phyloP scores from a whole-genome alignment of 2,888 invertebrate species.

The Ochropleura leucogaster region DNA sequence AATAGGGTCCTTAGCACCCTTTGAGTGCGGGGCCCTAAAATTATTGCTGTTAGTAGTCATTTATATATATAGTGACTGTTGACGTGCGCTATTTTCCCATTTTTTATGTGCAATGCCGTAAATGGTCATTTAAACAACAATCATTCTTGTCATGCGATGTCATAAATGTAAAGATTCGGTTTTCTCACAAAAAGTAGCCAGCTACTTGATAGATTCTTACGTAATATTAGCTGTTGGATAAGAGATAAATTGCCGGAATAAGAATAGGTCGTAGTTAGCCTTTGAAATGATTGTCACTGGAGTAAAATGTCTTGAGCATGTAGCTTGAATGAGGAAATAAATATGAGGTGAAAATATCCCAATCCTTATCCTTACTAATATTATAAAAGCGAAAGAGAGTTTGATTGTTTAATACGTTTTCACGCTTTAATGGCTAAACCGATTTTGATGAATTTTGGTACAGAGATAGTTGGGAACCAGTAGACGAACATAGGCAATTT shows the following conservation, averaged over 20 bases:
- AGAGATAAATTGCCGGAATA: neutral
- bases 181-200: constrained; percentile 7
- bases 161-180: constrained; percentile 8
- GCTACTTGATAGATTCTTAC: constrained; percentile 10
- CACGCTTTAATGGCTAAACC: too few relatives aligned
- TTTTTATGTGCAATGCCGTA: constrained; percentile 32
- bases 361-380: too few relatives aligned
- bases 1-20: neutral
- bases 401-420: too few relatives aligned
- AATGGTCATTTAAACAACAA: constrained; percentile 27
- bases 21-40: neutral
- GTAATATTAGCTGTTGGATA: constrained; percentile 7
- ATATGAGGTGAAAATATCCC: too few relatives aligned
- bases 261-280: neutral
- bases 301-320: neutral
- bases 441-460: too few relatives aligned
- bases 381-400: too few relatives aligned
- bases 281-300: neutral
- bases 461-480: too few relatives aligned
- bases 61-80: constrained; percentile 40
- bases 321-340: neutral
- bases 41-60: constrained; percentile 28
- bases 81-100: constrained; percentile 24
- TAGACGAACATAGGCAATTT: too few relatives aligned
- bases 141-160: constrained; percentile 39